Evolutionary conservation across 2,797 vertebrate species (phyloP).

Genomic region (Urocyon cinereoargenteus): DNA sequence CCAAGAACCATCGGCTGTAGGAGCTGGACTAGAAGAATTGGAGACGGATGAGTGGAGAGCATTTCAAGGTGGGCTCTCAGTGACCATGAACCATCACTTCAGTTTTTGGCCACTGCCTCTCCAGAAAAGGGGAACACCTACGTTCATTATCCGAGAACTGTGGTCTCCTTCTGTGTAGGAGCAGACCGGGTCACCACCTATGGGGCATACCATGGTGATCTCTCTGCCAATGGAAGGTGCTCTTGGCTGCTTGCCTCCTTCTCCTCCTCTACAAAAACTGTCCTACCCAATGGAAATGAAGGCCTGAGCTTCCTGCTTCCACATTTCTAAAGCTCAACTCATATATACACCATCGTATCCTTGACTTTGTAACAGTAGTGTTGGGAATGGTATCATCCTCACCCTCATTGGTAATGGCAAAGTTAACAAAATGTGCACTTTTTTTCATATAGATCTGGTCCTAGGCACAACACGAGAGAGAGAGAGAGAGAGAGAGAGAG

Average conservation of each 20-base stretch:
- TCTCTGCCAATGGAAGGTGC: not conserved
- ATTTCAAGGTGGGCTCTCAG: not conserved
- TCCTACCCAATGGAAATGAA: not conserved
- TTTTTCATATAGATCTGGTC: not conserved
- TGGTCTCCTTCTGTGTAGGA: not conserved
- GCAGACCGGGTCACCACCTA: rapidly evolving
- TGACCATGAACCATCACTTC: not conserved
- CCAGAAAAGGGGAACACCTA: not conserved
- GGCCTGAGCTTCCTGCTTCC: too few species aligned
- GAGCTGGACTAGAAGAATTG: not conserved
- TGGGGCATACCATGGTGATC: rapidly evolving
- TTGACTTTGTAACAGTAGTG: not conserved
- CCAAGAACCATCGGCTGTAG: not conserved
- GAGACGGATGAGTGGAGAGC: too few species aligned
- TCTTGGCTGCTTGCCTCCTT: not conserved
- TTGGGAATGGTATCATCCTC: not conserved
- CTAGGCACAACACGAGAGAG: not conserved
- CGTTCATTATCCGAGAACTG: not conserved
- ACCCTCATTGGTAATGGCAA: not conserved
- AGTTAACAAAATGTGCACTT: not conserved
- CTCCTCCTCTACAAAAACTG: not conserved
- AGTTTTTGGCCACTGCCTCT: not conserved
- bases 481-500: rapidly evolving
- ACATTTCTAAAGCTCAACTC: not conserved
- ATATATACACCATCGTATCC: not conserved